Evolutionary conservation across 2,797 vertebrate genomes (phyloP).

Genomic region (Lithobates sylvaticus): DNA sequence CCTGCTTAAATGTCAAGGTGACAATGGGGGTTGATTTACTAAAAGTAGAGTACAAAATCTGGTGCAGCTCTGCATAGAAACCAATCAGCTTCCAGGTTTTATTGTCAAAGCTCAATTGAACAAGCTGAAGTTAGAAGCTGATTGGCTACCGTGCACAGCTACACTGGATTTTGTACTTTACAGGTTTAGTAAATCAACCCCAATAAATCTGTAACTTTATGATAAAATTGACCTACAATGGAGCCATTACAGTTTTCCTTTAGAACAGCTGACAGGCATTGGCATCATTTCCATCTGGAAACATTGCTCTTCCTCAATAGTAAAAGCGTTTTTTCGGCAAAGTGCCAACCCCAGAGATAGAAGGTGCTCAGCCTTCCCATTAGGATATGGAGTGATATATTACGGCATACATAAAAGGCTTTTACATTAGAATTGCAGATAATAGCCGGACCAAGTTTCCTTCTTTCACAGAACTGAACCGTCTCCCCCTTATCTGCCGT

Average conservation of each 20-base stretch:
- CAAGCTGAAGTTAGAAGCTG: too few relatives aligned
- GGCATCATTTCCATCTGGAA: constrained; percentile 34
- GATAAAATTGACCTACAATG: too few relatives aligned
- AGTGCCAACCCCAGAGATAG: constrained; percentile 9
- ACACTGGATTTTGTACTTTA: too few relatives aligned
- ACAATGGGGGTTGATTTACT: too few relatives aligned
- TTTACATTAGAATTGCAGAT: constrained; percentile 23
- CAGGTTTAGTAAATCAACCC: too few relatives aligned
- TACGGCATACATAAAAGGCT: neutral
- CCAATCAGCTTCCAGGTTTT: too few relatives aligned
- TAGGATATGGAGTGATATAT: constrained; percentile 26
- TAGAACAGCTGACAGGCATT: constrained; percentile 37
- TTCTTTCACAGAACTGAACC: neutral
- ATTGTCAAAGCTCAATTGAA: too few relatives aligned
- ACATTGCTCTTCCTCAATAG: constrained; percentile 11
- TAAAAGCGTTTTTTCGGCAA: constrained; percentile 32
- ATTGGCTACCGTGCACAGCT: too few relatives aligned
- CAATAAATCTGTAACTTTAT: neutral
- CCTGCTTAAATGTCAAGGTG: too few relatives aligned
- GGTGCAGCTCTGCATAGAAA: too few relatives aligned
- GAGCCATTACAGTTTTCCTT: too few relatives aligned
- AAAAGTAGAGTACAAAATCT: too few relatives aligned
- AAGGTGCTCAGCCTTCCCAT: constrained; percentile 19
- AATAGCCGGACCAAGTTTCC: constrained; percentile 1
- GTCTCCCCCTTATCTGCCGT: neutral